Percentiles rank a stretch among this genome's conserved stretches.
Conservation (phyloP, 2,888 invertebrate genomes). For the Seladonia tumulorum region DNA sequence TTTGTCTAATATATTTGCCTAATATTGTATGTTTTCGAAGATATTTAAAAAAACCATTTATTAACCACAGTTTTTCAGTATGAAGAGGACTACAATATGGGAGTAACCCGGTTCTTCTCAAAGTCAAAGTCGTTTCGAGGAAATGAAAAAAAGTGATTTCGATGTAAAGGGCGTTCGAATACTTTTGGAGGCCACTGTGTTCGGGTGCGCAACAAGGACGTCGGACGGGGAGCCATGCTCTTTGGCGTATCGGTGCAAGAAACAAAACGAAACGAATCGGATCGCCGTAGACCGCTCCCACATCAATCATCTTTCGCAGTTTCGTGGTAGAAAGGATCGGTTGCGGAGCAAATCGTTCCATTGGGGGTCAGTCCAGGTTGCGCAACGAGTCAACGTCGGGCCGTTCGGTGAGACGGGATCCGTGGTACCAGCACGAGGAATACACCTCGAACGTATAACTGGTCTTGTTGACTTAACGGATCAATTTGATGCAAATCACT, state of each 20-base stretch:
- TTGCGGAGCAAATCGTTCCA: conserved; percentile 78
- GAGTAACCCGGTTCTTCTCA: no score
- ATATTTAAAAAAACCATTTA: no score
- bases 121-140: no score
- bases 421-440: conserved; percentile 63
- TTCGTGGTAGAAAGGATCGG: conserved; percentile 82
- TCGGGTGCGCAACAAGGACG: neutral
- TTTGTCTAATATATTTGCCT: neutral
- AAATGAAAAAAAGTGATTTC: no score
- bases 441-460: conserved; percentile 72
- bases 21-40: neutral
- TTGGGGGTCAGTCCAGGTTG: conserved; percentile 79
- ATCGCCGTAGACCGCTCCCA: conserved; percentile 79
- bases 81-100: no score
- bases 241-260: conserved; percentile 56
- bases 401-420: conserved; percentile 58
- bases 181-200: neutral
- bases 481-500: conserved; percentile 84
- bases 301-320: conserved; percentile 83
- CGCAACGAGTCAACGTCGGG: conserved; percentile 78
- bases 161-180: no score
- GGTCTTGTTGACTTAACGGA: conserved; percentile 80
- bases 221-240: conserved; percentile 14
- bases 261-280: conserved; percentile 50
- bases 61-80: no score